Percentiles rank a stretch among this genome's conserved stretches.
phyloP scores from a whole-genome alignment of 1,140 invertebrate genomes.

The Hydropsyche tenuis region DNA sequence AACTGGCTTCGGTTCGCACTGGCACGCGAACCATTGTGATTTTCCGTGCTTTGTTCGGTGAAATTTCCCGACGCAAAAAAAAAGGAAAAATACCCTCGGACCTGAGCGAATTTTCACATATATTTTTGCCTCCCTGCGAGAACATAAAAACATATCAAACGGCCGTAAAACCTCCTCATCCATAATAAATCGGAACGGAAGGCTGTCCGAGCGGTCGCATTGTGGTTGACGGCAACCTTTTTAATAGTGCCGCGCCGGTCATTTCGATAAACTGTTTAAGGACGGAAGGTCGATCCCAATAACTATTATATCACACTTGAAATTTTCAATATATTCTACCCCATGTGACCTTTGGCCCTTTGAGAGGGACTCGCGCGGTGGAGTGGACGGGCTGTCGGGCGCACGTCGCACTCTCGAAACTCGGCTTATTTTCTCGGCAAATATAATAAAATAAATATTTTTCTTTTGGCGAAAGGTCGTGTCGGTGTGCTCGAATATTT shows the following conservation, averaged over 20 bases:
- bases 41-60: slow-evolving; percentile 15
- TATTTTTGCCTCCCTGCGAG: not conserved
- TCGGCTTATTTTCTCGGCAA: too few relatives aligned
- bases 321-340: slow-evolving; percentile 8
- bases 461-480: too few relatives aligned
- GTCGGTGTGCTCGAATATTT: too few relatives aligned
- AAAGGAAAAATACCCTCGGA: not conserved
- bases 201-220: slow-evolving; percentile 30
- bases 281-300: slow-evolving; percentile 12
- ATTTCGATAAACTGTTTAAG: slow-evolving; percentile 38
- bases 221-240: slow-evolving; percentile 41
- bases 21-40: slow-evolving; percentile 7
- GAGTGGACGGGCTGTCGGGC: too few relatives aligned
- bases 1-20: too few relatives aligned
- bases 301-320: slow-evolving; percentile 8
- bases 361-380: too few relatives aligned
- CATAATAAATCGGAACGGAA: slow-evolving; percentile 43
- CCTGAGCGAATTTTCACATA: not conserved
- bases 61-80: not conserved
- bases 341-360: too few relatives aligned
- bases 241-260: slow-evolving; percentile 35
- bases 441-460: too few relatives aligned
- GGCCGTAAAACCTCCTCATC: slow-evolving; percentile 40
- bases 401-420: too few relatives aligned
- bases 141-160: slow-evolving; percentile 41